Evolutionary conservation across 37 sponge, comb jelly and placozoan genomes (phyloP).

Genomic region (Beroe forskalii): DNA sequence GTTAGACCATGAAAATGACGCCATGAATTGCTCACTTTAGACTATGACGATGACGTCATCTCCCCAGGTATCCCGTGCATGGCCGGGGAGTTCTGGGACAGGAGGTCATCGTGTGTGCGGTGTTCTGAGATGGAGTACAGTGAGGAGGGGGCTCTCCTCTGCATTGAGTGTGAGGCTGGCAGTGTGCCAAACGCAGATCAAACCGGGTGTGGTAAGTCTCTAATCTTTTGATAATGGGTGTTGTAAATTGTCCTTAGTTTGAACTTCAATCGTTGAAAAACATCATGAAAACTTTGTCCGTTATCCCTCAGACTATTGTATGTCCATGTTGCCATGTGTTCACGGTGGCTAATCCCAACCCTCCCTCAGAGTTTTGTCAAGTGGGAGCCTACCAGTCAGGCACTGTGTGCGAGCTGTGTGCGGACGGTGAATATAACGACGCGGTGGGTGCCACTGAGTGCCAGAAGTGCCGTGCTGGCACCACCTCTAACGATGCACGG

Average conservation of each 20-base stretch:
- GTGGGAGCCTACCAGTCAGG: not conserved
- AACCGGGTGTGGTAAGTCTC: not conserved
- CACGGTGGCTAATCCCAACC: too few species aligned
- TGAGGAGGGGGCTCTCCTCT: not conserved
- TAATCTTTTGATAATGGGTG: too few species aligned
- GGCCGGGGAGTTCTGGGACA: not conserved
- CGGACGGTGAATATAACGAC: not conserved
- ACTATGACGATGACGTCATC: too few species aligned
- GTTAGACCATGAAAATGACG: too few species aligned
- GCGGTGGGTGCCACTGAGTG: not conserved
- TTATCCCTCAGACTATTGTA: too few species aligned
- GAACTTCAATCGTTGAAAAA: too few species aligned
- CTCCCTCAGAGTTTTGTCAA: not conserved
- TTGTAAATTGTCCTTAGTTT: too few species aligned
- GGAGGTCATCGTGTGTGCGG: not conserved
- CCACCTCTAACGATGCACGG: not conserved
- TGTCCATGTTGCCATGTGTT: not conserved
- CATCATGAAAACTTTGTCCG: too few species aligned
- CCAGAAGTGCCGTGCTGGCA: not conserved
- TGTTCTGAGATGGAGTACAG: not conserved
- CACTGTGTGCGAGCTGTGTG: not conserved
- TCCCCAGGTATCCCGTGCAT: not conserved
- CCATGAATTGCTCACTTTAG: too few species aligned
- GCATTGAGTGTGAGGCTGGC: not conserved
- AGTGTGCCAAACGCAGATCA: not conserved